Evolutionary conservation across 37 sponge, comb jelly and placozoan genomes (phyloP).

Genomic region (Halichondria panicea): DNA sequence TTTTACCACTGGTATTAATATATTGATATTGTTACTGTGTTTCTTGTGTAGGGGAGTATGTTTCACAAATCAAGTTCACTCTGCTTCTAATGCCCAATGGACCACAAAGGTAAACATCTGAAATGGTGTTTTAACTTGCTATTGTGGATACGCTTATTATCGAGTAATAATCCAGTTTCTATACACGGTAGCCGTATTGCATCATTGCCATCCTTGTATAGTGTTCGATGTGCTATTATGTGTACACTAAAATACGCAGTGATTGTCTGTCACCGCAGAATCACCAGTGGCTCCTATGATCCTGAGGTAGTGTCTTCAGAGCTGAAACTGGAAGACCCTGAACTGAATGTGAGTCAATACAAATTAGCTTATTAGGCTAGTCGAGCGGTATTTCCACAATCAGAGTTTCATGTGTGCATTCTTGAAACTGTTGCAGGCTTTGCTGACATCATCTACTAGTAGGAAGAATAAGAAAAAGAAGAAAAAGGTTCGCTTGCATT

Average conservation of each 20-base stretch:
- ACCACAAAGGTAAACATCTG: conserved; percentile 28
- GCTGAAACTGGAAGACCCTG: conserved; percentile 66
- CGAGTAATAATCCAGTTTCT: too few relatives aligned
- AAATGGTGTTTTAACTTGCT: background rate
- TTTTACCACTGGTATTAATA: background rate
- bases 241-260: too few relatives aligned
- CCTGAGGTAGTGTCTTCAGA: conserved; percentile 49
- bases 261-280: conserved; percentile 27
- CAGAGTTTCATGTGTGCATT: background rate
- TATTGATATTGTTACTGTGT: background rate
- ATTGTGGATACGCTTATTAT: background rate
- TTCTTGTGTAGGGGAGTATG: conserved; percentile 73
- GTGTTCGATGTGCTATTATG: too few relatives aligned
- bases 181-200: too few relatives aligned
- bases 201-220: too few relatives aligned
- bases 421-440: conserved; percentile 39
- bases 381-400: background rate
- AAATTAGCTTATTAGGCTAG: background rate
- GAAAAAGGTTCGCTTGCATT: conserved; percentile 86
- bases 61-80: conserved; percentile 98
- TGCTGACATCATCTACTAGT: conserved; percentile 77
- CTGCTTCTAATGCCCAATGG: conserved; percentile 95
- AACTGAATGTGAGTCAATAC: conserved; percentile 61
- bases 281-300: conserved; percentile 80
- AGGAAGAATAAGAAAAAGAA: conserved; percentile 95